Base-by-base conservation (phyloP, 2,888 invertebrate species). In the Cephus runcator region DNA sequence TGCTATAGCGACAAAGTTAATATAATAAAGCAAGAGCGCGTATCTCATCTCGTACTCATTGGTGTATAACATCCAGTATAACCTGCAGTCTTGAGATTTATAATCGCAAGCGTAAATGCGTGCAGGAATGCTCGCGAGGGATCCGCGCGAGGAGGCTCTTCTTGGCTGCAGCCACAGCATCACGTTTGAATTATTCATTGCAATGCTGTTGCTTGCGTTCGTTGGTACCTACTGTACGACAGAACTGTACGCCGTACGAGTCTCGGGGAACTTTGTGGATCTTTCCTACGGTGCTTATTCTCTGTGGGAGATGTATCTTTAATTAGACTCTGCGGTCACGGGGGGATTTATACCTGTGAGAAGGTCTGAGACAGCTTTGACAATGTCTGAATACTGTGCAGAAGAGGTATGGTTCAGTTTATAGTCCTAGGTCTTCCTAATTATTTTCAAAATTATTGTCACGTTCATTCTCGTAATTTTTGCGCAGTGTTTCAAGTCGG, bases 101-200 rank as follows among this genome's bases (percentile, higher is more conserved):
- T 84, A 87, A 88, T 87, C 87, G 83, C 81, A 83, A 81, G 85
- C 84, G 86, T 84, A 85, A 89, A 89, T 86, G 88, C 89, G 88
- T 88, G 88, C 89, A 86, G 90, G 90, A 91, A 91, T 91, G 90
- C 83, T 81, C 85, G 86, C 79, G 80, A 80, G 80, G 82, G 81
- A 81, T 82, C 75, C 79, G 80, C 78, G 77, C 75, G 81, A 75
- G 80, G 56, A 56, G 56, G 23, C 56, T 23, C 56, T 56, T 83
- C 85, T 86, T 79, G 77, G 82, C 81, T 80, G 82, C 76, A 75
- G 81, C 81, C 82, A 77, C 83, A 83, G 84, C 86, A 84, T 86
- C 85, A 85, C 81, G 82, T 85, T 87, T 89, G 88, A 90, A 88
- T 88, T 87, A 88, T 89, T 89, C 89, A 89, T 89, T 85, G 82